phyloP scores from a whole-genome alignment of 35 echinoderm and acorn worm species.

The Anneissia japonica region DNA sequence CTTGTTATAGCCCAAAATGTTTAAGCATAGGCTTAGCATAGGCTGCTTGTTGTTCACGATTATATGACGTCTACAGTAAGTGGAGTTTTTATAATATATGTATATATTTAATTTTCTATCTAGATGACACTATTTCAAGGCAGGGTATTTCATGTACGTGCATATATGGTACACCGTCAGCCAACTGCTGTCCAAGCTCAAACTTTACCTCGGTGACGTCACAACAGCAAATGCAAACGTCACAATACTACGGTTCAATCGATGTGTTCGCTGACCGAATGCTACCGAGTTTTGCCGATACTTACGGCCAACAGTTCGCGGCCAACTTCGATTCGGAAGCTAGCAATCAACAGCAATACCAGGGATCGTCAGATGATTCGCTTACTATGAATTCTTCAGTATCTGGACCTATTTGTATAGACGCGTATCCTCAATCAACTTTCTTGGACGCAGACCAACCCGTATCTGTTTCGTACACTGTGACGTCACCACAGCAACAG shows the following conservation, averaged over 20 bases:
- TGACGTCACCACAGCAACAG: background rate
- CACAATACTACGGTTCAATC: background rate
- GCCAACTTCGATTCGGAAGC: background rate
- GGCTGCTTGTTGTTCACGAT: no score
- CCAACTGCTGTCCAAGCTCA: background rate
- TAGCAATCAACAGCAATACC: background rate
- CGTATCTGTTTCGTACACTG: background rate
- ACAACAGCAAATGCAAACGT: background rate
- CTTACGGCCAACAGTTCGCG: background rate
- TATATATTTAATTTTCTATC: no score
- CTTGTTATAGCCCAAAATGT: no score
- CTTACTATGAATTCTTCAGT: background rate
- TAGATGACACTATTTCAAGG: background rate
- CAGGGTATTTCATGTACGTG: background rate
- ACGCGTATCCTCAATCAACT: background rate
- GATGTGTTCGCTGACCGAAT: background rate
- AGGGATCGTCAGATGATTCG: background rate
- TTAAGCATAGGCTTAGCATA: no score
- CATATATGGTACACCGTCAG: background rate
- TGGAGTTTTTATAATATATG: no score
- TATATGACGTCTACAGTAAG: no score
- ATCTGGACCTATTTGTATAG: background rate
- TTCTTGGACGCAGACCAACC: background rate
- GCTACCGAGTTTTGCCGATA: background rate
- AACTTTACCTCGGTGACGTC: background rate